Conservation (phyloP, 2,888 invertebrate genomes). For the Megastigmus dorsalis region DNA sequence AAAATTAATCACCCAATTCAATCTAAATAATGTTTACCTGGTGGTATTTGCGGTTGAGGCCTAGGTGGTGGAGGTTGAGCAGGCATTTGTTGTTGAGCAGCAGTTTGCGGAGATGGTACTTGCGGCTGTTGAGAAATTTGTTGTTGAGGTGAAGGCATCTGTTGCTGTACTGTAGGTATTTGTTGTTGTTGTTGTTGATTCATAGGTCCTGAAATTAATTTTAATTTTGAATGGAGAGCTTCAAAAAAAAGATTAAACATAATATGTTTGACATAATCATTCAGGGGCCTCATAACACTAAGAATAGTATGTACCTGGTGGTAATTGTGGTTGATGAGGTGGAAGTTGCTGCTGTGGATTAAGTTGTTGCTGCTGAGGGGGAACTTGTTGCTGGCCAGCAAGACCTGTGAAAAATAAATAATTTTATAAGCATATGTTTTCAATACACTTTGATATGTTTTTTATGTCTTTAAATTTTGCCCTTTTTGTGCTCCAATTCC, state of each 20-base stretch:
- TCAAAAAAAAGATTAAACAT: not conserved
- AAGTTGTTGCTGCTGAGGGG: slow-evolving; percentile 28
- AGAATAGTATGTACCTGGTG: slow-evolving; percentile 29
- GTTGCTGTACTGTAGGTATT: slow-evolving; percentile 63
- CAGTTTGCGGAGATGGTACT: slow-evolving; percentile 57
- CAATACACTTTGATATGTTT: not conserved
- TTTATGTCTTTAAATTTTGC: no score
- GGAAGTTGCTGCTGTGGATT: slow-evolving; percentile 33
- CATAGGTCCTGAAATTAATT: slow-evolving; percentile 30
- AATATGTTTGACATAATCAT: not conserved
- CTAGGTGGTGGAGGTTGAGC: slow-evolving; percentile 49
- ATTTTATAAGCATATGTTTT: no score
- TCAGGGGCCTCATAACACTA: not conserved
- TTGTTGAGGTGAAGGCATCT: slow-evolving; percentile 51
- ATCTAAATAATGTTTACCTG: slow-evolving; percentile 1
- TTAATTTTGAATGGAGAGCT: not conserved
- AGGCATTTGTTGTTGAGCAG: slow-evolving; percentile 57
- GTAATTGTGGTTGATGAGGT: slow-evolving; percentile 38
- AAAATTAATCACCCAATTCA: not conserved
- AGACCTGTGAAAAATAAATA: slow-evolving; percentile 1
- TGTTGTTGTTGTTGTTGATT: slow-evolving; percentile 67
- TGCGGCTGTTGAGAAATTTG: slow-evolving; percentile 53
- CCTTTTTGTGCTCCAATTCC: no score
- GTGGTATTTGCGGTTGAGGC: slow-evolving; percentile 24
- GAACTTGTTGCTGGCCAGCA: not conserved